These are phyloP conservation scores for Papilio dardanus DNA, from an alignment of 1,140 invertebrate species.

Conservation along the genomic window DNA sequence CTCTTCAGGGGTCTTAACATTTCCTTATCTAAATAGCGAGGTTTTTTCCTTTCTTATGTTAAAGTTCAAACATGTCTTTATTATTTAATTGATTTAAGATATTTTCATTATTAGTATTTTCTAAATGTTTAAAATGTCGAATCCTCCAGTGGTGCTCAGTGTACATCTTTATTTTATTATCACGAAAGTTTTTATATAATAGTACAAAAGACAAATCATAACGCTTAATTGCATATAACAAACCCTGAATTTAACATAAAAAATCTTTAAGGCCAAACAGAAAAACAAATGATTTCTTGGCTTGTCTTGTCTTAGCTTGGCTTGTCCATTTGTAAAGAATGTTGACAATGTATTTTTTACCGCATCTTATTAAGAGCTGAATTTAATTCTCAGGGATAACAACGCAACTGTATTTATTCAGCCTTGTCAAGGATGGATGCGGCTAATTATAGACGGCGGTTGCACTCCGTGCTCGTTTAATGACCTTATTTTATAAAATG, in stretches of 20 bases:
- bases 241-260: not conserved
- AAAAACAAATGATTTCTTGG: not conserved
- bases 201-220: not conserved
- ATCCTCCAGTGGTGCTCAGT: no score
- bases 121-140: not conserved
- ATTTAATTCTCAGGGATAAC: conserved; percentile 11
- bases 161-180: no score
- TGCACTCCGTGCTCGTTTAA: not conserved
- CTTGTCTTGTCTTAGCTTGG: no score
- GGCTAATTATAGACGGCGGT: not conserved
- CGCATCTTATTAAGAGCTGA: not conserved
- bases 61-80: conserved; percentile 1
- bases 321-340: conserved; percentile 1
- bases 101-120: not conserved
- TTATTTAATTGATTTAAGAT: not conserved
- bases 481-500: conserved; percentile 1
- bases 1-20: not conserved
- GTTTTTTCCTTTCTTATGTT: not conserved
- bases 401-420: conserved; percentile 17
- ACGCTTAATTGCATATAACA: no score
- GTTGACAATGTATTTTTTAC: not conserved
- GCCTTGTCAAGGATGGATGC: conserved; percentile 17
- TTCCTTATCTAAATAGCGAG: not conserved
- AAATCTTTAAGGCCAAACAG: not conserved
- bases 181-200: not conserved